Percentiles rank a stretch among this genome's conserved stretches.
Evolutionary conservation across 2,113 vertebrate species (phyloP).

Genomic region (Pterocles gutturalis): DNA sequence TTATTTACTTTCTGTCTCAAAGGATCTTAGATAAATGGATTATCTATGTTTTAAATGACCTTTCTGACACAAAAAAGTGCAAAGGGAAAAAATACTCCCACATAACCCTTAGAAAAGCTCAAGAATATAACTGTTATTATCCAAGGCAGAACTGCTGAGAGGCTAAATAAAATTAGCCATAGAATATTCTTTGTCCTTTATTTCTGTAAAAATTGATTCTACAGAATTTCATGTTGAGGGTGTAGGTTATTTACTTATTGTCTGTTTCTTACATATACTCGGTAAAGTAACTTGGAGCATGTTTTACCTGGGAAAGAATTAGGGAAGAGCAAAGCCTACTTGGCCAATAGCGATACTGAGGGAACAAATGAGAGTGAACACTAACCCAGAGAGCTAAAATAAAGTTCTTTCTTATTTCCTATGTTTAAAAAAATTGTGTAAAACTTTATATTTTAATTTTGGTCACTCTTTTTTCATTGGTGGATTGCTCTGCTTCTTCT

Average conservation of each 20-base stretch:
- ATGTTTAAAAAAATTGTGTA: neutral
- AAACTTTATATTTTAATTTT: neutral
- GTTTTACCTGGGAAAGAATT: neutral
- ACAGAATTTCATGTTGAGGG: neutral
- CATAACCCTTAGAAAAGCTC: neutral
- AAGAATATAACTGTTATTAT: neutral
- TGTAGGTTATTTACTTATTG: neutral
- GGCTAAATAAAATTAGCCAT: neutral
- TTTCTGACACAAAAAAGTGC: neutral
- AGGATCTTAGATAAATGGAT: slow-evolving; percentile 1
- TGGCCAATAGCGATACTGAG: neutral
- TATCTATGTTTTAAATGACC: neutral
- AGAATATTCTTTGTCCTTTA: neutral
- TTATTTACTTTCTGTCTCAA: slow-evolving; percentile 24
- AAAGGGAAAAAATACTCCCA: neutral
- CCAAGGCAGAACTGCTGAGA: neutral
- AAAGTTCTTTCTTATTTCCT: neutral
- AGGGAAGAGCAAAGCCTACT: neutral
- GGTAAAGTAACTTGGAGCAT: neutral
- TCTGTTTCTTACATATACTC: neutral
- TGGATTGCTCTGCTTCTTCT: neutral
- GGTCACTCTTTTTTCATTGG: neutral
- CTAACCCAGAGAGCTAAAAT: neutral
- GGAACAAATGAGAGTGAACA: neutral
- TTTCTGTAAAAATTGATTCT: neutral